These are phyloP conservation scores for Trematomus loennbergii DNA, from an alignment of 2,113 vertebrate genomes.

Conservation along the genomic window DNA sequence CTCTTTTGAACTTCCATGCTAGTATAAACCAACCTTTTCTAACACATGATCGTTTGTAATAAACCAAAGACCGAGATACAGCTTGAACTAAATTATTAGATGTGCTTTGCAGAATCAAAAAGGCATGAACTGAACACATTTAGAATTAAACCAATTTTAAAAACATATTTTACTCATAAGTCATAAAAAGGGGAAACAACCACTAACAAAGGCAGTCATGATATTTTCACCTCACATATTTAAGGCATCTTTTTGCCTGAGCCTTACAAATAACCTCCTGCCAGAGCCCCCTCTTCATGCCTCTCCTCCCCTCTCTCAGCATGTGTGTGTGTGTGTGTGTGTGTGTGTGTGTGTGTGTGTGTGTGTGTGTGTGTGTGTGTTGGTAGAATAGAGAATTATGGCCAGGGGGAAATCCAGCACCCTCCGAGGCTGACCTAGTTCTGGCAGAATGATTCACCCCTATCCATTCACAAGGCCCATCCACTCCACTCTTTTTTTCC, in stretches of 20 bases:
- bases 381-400: conserved; percentile 58
- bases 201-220: background rate
- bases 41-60: background rate
- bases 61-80: background rate
- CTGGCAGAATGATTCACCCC: conserved; percentile 76
- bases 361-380: background rate
- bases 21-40: background rate
- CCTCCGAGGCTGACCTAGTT: conserved; percentile 80
- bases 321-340: too few species aligned
- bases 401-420: conserved; percentile 75
- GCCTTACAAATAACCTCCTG: conserved; percentile 14
- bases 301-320: conserved; percentile 5
- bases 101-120: background rate
- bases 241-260: background rate
- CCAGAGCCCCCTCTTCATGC: conserved; percentile 41
- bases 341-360: too few species aligned
- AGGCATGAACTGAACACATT: background rate
- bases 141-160: background rate
- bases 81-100: background rate
- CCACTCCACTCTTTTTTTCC: conserved; percentile 20
- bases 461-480: conserved; percentile 68
- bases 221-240: background rate
- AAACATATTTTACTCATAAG: background rate
- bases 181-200: background rate
- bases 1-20: background rate